Evolutionary conservation across 2,797 vertebrate species (phyloP).

Genomic region (Anabacerthia variegaticeps): DNA sequence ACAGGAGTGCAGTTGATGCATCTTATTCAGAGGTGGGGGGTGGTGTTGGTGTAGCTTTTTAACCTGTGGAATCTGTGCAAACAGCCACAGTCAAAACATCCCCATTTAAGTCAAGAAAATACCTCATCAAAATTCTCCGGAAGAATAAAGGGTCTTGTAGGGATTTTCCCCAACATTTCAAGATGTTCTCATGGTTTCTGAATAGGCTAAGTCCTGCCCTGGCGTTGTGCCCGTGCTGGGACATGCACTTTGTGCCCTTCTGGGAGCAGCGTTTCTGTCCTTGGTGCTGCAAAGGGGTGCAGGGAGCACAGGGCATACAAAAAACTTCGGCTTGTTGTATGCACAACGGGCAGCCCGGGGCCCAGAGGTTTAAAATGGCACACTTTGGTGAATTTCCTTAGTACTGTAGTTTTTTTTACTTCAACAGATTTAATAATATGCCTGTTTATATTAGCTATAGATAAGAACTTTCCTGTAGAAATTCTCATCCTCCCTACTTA

Average conservation of each 20-base stretch:
- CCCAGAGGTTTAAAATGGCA: neutral
- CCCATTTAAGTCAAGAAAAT: neutral
- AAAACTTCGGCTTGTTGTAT: neutral
- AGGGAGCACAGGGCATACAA: neutral
- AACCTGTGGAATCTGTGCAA: neutral
- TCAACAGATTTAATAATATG: neutral
- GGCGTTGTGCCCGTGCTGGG: neutral
- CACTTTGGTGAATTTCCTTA: neutral
- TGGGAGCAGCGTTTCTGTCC: neutral
- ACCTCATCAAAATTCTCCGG: neutral
- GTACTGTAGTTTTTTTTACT: neutral
- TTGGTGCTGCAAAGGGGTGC: accelerated
- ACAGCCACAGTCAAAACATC: neutral
- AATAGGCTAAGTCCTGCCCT: too few species aligned
- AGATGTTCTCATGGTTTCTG: neutral
- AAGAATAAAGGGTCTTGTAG: neutral
- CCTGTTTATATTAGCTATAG: neutral
- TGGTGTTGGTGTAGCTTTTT: neutral
- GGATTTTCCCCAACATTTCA: neutral
- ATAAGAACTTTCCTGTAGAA: neutral
- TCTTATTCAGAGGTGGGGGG: accelerated
- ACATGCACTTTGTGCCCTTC: neutral
- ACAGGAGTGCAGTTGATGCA: too few species aligned
- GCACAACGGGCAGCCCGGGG: neutral
- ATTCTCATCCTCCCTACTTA: neutral